Base-by-base conservation (phyloP, 2,888 invertebrate genomes). In the Maniola hyperantus region DNA sequence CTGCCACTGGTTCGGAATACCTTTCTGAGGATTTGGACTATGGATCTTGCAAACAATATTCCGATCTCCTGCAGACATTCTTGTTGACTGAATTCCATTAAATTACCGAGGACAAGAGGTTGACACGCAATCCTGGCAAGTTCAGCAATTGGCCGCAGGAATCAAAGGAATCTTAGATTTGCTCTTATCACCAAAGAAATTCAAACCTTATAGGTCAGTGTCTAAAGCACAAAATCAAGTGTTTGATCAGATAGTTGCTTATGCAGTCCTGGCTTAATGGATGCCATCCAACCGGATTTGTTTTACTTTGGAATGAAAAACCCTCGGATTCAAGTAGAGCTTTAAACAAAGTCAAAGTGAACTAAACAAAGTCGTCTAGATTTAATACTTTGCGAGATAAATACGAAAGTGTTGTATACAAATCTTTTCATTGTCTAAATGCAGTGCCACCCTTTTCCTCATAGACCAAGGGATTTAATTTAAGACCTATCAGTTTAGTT, bases 131-230 rank as follows among this genome's bases (percentile, higher is more conserved):
- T 51, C 26, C 42, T 18, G 18, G 20, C 53, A 42, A 51, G 53
- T 62, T 62, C 8, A 53, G 51, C 53, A 53, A 62, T 62, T 53
- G 48, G 53, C 62, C 62, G 20, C 62, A 62, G 53, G 53, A 53
- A 62, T 53, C 62, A 62, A 62, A 62, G 62, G 62, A 62, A 62
- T 62, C 62, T 53, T 42, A 53, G 62, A 42, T 61, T 62, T 36
- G 50, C 34, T 50, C 0, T 61, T 18, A 36, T 2, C 34, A 18
- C 18, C 13, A 20, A 39, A 20, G 1, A 34, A 59, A 59, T 48
- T 48, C 8, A 6, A 61, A 39, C 50, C 36, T 50, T 61, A 13
- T 20, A 1, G 0, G 6, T 20, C 2, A 0, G 0, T 15, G 13
- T 11, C 39, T 61, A 50, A 34, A 51, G 8, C 20, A 20, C 6